Conservation (phyloP, 2,888 invertebrate genomes). For the Ophraella communa region DNA sequence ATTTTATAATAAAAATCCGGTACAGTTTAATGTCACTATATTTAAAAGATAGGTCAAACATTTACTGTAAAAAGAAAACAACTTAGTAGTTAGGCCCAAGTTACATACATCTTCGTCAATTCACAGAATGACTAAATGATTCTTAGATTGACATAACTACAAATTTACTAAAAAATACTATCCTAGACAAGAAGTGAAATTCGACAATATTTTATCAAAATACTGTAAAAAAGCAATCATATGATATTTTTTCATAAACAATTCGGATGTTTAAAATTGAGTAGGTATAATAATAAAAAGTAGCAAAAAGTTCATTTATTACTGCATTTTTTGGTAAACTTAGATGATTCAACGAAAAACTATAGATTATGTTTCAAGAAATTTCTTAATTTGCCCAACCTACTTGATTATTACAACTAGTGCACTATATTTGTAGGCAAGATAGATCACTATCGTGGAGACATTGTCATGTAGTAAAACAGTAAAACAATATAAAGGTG, state of each 20-base stretch:
- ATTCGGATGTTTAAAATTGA: conserved; percentile 41
- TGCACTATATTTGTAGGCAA: too few relatives aligned
- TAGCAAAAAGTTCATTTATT: too few relatives aligned
- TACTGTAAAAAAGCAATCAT: conserved; percentile 52
- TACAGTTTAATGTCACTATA: not conserved
- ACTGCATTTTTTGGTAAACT: too few relatives aligned
- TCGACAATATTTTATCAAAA: conserved; percentile 55
- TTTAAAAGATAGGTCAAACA: not conserved
- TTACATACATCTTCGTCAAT: conserved; percentile 49
- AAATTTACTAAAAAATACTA: conserved; percentile 56
- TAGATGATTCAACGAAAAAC: too few relatives aligned
- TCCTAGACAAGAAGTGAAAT: conserved; percentile 58
- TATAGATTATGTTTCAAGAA: too few relatives aligned
- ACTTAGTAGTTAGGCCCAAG: conserved; percentile 41
- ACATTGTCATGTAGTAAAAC: too few relatives aligned
- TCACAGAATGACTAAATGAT: conserved; percentile 53
- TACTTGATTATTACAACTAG: too few relatives aligned
- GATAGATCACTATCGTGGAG: too few relatives aligned
- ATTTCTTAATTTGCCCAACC: too few relatives aligned
- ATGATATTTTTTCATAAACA: conserved; percentile 41
- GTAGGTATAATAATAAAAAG: too few relatives aligned
- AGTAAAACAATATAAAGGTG: too few relatives aligned
- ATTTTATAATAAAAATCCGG: not conserved
- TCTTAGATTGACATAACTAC: conserved; percentile 47
- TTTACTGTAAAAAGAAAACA: conserved; percentile 2